Conservation (phyloP, 2,113 vertebrate species). For the Romanogobio albipinnatus region DNA sequence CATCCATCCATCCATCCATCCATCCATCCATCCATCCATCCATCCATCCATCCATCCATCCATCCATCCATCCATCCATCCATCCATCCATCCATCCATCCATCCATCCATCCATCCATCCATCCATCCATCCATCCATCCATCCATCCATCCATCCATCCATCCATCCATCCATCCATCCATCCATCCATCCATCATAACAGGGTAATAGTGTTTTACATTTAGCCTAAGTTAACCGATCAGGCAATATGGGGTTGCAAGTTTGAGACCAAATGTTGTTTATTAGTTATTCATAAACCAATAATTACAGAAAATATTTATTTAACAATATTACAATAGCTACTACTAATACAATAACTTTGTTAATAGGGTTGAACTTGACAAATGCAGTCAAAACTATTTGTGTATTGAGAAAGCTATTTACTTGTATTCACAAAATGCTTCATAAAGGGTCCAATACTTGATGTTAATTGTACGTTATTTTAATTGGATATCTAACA, state of each 20-base stretch:
- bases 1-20: too few relatives aligned
- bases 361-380: not conserved
- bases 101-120: too few relatives aligned
- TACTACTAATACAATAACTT: not conserved
- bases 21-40: too few relatives aligned
- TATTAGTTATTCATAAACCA: not conserved
- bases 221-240: not conserved
- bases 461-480: not conserved
- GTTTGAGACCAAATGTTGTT: not conserved
- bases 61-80: too few relatives aligned
- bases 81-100: too few relatives aligned
- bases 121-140: too few relatives aligned
- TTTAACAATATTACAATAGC: not conserved
- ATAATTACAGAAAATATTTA: not conserved
- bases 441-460: not conserved
- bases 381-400: not conserved
- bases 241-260: not conserved
- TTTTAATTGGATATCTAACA: not conserved
- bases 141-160: too few relatives aligned
- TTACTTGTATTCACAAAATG: not conserved
- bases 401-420: not conserved
- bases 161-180: too few relatives aligned
- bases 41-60: too few relatives aligned
- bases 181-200: too few relatives aligned
- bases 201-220: not conserved